Evolutionary conservation across 2,888 invertebrate species (phyloP).

Genomic region (Pachliopta kotzebuea): DNA sequence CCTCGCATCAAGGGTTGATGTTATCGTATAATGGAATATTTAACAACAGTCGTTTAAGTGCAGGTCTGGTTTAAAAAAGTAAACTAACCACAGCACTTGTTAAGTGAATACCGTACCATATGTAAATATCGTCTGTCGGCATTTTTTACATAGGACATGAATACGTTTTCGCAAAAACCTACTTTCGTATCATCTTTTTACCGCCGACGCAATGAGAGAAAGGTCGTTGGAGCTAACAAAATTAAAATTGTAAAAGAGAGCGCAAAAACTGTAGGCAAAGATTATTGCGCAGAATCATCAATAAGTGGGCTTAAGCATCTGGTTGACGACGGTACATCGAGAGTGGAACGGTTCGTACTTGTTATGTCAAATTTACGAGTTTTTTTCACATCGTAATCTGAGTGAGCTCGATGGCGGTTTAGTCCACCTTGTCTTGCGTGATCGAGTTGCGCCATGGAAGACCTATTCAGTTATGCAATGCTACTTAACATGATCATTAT

Average conservation of each 20-base stretch:
- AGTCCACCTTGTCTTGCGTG: conserved; percentile 24
- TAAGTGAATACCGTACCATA: conserved; percentile 17
- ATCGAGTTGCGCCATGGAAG: conserved; percentile 16
- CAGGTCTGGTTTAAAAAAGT: conserved; percentile 30
- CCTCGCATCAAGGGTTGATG: conserved; percentile 54
- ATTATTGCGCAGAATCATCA: conserved; percentile 72
- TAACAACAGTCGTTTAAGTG: conserved; percentile 52
- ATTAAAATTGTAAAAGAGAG: conserved; percentile 52
- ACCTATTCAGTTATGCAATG: conserved; percentile 9
- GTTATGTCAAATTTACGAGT: conserved; percentile 15
- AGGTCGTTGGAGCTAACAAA: conserved; percentile 38
- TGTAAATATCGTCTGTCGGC: conserved; percentile 12
- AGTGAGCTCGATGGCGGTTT: neutral
- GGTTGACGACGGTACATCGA: conserved; percentile 58
- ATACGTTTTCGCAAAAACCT: conserved; percentile 33
- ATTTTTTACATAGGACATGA: conserved; percentile 29
- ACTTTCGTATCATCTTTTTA: conserved; percentile 34
- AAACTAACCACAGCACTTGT: conserved; percentile 24
- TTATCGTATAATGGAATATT: conserved; percentile 69
- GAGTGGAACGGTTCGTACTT: conserved; percentile 60
- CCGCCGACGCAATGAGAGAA: conserved; percentile 39
- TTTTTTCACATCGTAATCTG: conserved; percentile 2
- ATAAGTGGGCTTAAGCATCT: conserved; percentile 72
- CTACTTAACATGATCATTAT: neutral
- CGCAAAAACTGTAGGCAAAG: conserved; percentile 55